phyloP scores from a whole-genome alignment of 2,888 invertebrate genomes.

The Drosophila bunnanda region DNA sequence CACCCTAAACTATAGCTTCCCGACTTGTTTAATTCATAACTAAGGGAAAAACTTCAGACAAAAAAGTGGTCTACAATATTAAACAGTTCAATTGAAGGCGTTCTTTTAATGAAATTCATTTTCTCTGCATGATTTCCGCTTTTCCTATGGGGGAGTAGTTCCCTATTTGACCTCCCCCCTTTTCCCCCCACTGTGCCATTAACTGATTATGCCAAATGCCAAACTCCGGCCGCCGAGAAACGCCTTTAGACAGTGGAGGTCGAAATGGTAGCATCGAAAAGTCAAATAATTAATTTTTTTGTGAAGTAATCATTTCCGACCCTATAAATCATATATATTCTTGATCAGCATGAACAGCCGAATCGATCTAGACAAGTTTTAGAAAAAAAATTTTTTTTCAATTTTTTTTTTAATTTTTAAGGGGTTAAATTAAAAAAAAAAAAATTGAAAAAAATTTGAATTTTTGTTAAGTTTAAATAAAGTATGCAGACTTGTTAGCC shows the following conservation, averaged over 20 bases:
- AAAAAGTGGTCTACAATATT: neutral
- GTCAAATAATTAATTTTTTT: too few relatives aligned
- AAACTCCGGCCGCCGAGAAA: slow-evolving; percentile 1
- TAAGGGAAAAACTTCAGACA: neutral
- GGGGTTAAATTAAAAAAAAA: too few relatives aligned
- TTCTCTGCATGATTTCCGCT: slow-evolving; percentile 4
- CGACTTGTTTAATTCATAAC: slow-evolving; percentile 1
- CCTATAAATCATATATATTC: too few relatives aligned
- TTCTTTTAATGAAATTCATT: slow-evolving; percentile 15
- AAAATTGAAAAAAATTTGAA: too few relatives aligned
- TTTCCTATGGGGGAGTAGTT: neutral
- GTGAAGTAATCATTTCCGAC: too few relatives aligned
- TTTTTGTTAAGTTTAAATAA: too few relatives aligned
- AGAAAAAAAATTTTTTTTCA: too few relatives aligned
- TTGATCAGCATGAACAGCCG: too few relatives aligned
- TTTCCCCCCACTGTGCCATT: slow-evolving; percentile 1
- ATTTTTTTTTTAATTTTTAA: too few relatives aligned
- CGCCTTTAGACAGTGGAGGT: neutral
- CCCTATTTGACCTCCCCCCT: neutral
- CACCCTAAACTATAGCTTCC: neutral
- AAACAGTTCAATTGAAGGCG: slow-evolving; percentile 4
- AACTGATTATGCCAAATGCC: slow-evolving; percentile 18
- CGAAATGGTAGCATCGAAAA: neutral
- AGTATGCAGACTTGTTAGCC: too few relatives aligned
- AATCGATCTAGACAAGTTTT: too few relatives aligned